phyloP scores from a whole-genome alignment of 1,140 invertebrate species.

The Drosophila bocki region DNA sequence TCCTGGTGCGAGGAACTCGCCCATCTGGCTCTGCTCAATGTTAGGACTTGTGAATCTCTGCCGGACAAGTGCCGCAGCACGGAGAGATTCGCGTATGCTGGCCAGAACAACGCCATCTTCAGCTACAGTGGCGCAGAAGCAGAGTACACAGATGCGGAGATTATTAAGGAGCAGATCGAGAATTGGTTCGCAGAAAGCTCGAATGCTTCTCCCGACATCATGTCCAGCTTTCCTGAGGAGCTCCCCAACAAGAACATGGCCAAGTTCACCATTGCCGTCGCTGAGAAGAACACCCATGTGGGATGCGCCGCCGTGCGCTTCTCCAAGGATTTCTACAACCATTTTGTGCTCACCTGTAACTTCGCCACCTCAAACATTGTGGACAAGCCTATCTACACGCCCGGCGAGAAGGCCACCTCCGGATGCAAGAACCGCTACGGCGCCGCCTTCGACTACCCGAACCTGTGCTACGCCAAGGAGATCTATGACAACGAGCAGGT shows the following conservation, averaged over 20 bases:
- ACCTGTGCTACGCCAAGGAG: slow-evolving; percentile 18
- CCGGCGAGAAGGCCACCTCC: slow-evolving; percentile 12
- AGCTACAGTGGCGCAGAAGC: slow-evolving; percentile 61
- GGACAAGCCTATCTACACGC: slow-evolving; percentile 60
- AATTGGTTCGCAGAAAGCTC: slow-evolving; percentile 64
- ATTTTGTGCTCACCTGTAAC: slow-evolving; percentile 64
- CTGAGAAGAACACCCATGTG: slow-evolving; percentile 64
- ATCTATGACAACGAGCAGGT: slow-evolving; percentile 67
- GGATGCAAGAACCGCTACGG: slow-evolving; percentile 5
- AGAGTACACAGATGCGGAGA: slow-evolving; percentile 58
- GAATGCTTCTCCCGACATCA: slow-evolving; percentile 56
- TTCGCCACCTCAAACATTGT: slow-evolving; percentile 61
- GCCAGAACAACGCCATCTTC: slow-evolving; percentile 66
- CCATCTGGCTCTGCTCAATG: slow-evolving; percentile 56
- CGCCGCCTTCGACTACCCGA: slow-evolving; percentile 1
- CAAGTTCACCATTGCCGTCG: slow-evolving; percentile 65
- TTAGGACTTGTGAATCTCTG: slow-evolving; percentile 48
- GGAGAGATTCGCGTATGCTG: slow-evolving; percentile 62
- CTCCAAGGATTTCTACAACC: slow-evolving; percentile 61
- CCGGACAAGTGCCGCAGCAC: slow-evolving; percentile 71
- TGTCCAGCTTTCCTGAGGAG: slow-evolving; percentile 61
- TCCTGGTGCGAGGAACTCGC: slow-evolving; percentile 70
- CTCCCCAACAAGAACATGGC: slow-evolving; percentile 60
- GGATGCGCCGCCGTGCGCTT: slow-evolving; percentile 63
- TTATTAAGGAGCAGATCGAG: slow-evolving; percentile 71